Base-by-base conservation (phyloP, 2,113 vertebrate species). In the Verasper variegatus region DNA sequence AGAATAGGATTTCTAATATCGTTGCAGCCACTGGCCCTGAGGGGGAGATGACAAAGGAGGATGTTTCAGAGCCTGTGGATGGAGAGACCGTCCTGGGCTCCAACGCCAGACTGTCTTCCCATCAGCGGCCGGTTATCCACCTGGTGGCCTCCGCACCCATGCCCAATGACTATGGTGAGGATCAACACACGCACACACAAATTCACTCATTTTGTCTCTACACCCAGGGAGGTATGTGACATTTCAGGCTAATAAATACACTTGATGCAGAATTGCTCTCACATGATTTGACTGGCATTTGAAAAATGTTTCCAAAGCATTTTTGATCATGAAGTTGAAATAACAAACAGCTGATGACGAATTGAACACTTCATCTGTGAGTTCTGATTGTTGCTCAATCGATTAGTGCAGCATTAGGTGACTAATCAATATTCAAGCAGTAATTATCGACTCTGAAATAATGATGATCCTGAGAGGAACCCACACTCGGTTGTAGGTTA, bases 101-200 rank as follows among this genome's bases (percentile, higher is more conserved):
- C 88, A 89, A 89, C 47, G 86, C 68, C 0, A 92, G 94, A 87
- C 88, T 94, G 31, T 92, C 95, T 17, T 62, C 84, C 61, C 78
- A 77, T 64, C 91, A 91, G 76, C 89, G 91, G 1, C 91, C 96
- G 0, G 92, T 98, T 52, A 95, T 95, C 69, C 97, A 98, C 92
- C 97, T 96, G 79, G 95, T 99, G 89, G 96, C 96, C 61, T 97
- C 97, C 51, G 97, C 96, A 81, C 98, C 98, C 23, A 97, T 98
- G 96, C 97, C 97, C 91, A 95, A 92, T 11, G 97, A 99, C 89
- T 97, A 96, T 21, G 97, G 98, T 98, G 94, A 77, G 97, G 21
- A 47, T 17, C 58, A 17, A 17, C 47, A 45, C 42, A 15, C 3
- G 7, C 31, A 3, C 10, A 11, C 37, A 51, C n/a, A 17, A 5